Evolutionary conservation across 2,113 vertebrate genomes (phyloP).

Genomic region (Dasyornis broadbenti): DNA sequence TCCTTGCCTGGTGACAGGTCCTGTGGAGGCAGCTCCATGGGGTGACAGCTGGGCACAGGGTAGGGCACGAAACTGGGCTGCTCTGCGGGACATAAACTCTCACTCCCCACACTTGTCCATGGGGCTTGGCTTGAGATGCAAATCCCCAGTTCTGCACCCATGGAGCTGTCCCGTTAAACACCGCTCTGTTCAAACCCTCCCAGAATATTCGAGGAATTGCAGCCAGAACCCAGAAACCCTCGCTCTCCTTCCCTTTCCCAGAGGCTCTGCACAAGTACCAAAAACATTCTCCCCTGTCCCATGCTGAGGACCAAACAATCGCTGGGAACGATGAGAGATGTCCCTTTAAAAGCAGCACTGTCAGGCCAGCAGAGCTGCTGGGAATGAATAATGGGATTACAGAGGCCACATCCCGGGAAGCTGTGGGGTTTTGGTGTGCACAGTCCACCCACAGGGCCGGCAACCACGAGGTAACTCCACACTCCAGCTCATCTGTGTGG

Average conservation of each 20-base stretch:
- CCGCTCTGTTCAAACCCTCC: neutral
- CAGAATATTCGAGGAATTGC: neutral
- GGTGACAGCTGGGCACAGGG: neutral
- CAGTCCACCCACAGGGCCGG: neutral
- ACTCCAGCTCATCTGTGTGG: neutral
- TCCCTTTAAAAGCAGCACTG: neutral
- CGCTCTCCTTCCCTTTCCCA: neutral
- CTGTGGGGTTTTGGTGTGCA: rapidly evolving
- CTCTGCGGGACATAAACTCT: neutral
- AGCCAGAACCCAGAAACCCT: neutral
- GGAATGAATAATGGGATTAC: neutral
- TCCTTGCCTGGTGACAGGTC: neutral
- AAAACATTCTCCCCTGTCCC: rapidly evolving
- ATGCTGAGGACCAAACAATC: neutral
- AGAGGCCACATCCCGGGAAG: neutral
- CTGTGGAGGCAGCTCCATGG: neutral
- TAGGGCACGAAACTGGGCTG: rapidly evolving
- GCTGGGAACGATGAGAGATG: neutral
- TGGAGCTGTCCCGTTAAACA: neutral
- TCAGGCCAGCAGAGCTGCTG: neutral
- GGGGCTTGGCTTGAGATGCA: neutral
- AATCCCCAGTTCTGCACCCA: neutral
- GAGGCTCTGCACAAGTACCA: neutral
- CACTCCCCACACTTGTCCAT: neutral
- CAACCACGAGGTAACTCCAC: neutral